A percentile compares a stretch with the other conserved stretches of the same genome.
Conservation (phyloP, 2,797 vertebrate species). For the Natrix natrix region DNA sequence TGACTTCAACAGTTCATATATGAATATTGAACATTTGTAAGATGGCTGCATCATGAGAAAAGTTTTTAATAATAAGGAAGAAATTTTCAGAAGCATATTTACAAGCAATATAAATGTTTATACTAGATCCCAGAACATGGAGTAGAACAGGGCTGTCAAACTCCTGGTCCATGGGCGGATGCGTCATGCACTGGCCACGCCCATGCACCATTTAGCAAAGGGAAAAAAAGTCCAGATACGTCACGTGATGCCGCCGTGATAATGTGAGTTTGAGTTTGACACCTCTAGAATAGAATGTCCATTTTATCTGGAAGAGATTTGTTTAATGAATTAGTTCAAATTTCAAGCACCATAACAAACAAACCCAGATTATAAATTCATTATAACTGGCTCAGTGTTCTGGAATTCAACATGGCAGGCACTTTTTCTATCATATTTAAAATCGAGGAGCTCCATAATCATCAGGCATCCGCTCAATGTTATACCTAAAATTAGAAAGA, state of each 20-base stretch:
- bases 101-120: conserved; percentile 1
- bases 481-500: conserved; percentile 80
- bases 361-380: conserved; percentile 8
- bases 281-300: not conserved
- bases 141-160: not conserved
- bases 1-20: conserved; percentile 17
- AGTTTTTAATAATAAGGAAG: not conserved
- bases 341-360: conserved; percentile 17
- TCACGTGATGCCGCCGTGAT: too few relatives aligned
- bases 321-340: conserved; percentile 7
- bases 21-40: not conserved
- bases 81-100: not conserved
- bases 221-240: too few relatives aligned
- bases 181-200: too few relatives aligned
- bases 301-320: conserved; percentile 33
- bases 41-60: not conserved
- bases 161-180: too few relatives aligned
- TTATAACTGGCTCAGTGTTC: conserved; percentile 13
- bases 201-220: too few relatives aligned
- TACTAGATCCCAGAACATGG: not conserved
- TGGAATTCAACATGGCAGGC: not conserved
- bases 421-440: conserved; percentile 65
- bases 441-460: conserved; percentile 95
- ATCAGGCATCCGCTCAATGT: conserved; percentile 97
- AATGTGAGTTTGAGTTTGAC: too few relatives aligned